Base-by-base conservation (phyloP, 2,888 invertebrate species). In the Xestobium rufovillosum region DNA sequence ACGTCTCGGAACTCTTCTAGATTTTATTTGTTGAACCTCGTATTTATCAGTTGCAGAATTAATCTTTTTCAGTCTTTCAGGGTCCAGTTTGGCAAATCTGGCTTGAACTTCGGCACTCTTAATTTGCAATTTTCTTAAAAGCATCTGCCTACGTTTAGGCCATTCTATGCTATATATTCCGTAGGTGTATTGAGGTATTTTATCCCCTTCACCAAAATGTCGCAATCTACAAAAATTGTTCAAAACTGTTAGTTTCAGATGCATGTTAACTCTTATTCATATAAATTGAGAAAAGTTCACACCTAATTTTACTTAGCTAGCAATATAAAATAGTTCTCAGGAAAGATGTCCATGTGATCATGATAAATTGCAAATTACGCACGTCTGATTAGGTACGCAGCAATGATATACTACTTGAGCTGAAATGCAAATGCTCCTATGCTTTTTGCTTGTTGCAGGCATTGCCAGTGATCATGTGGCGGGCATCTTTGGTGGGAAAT, bases 141-240 rank as follows among this genome's bases (percentile, higher is more conserved):
- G 26, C 26, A 46, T 48, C 34, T 47, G 48, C 14, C 50, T 42
- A 35, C 53, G 48, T 3, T 43, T 38, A 19, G 59, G 60, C 66
- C 66, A 66, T 27, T 50, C 42, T 39, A 56, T 59, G 42, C 67
- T 67, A 49, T 72, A 72, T 30, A 72, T 66, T 9, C 72, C 72
- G 38, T 62, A 62, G 44, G 63, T 65, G 45, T 70, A 69, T 17
- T 57, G 60, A 2, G 67, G 60, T 26, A 70, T 61, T 40, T 60
- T 59, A 33, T 68, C 63, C 1, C 56, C 56, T 23, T 69, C 60
- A 0, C 67, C 68, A 44, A 59, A 66, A 47, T 66, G 59, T 29
- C 61, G 53, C 14, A 61, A 31, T 44, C 67, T 65, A 30, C 17
- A 41, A 39, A 31, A 15, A 11, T 11, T 26, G 4, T 31, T 13